Conservation (phyloP, 2,113 vertebrate genomes). For the Cranoglanis bouderius region DNA sequence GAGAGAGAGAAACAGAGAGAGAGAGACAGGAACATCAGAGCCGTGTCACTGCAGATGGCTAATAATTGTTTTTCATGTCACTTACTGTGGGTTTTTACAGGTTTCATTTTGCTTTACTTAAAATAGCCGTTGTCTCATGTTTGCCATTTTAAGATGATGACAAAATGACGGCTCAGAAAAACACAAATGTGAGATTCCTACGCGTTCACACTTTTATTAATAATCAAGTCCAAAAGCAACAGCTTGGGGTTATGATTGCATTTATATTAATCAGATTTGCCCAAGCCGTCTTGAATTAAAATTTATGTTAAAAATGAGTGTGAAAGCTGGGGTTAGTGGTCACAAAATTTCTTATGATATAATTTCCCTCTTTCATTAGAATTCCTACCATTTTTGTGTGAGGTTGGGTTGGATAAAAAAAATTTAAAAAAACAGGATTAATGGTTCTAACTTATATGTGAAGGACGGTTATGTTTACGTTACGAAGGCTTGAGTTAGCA, state of each 20-base stretch:
- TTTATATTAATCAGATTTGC: neutral
- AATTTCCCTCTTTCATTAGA: neutral
- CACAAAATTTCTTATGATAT: neutral
- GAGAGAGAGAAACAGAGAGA: neutral
- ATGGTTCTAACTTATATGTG: neutral
- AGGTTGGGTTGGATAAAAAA: neutral
- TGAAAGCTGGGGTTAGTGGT: neutral
- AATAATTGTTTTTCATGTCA: slow-evolving; percentile 13
- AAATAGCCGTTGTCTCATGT: neutral
- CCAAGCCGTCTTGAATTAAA: neutral
- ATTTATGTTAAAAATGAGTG: neutral
- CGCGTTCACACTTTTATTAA: neutral
- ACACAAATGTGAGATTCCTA: neutral
- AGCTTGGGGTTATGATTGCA: neutral
- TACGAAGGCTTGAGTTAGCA: too few relatives aligned
- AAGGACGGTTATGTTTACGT: too few relatives aligned
- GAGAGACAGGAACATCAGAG: neutral
- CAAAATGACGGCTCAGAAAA: neutral
- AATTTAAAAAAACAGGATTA: neutral
- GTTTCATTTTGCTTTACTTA: neutral
- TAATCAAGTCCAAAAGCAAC: neutral
- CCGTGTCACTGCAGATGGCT: neutral
- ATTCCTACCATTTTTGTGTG: neutral
- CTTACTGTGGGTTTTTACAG: neutral
- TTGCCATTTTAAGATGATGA: neutral